Base-by-base conservation (phyloP, 2,797 vertebrate species). In the Chrosomus eos region DNA sequence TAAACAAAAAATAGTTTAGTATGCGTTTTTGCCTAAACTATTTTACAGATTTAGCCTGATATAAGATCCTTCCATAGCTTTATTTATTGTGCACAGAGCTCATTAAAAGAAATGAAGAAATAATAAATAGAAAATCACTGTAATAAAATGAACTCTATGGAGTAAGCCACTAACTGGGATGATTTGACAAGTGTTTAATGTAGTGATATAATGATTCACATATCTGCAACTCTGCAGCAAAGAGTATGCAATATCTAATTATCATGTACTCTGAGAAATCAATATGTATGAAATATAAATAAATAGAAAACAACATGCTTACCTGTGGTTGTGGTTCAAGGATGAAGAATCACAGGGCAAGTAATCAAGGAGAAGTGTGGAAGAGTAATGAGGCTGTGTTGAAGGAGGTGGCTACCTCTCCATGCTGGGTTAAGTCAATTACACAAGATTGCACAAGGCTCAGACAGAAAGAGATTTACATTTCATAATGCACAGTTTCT, bases 401-500 rank as follows among this genome's bases (percentile, higher is more conserved):
- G 89, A 85, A 85, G 70, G 80, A 80, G 78, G 81, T 53, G 7
- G 33, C 58, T 80, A 88, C 80, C 84, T 90, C 88, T 84, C 58
- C 73, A 84, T 66, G 67, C 77, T 71, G 51, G 62, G 84, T 55
- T 93, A 91, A 94, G 91, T 90, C 92, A 89, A 90, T 93, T 94
- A 93, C 89, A 62, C 1, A 45, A 89, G 89, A 90, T 92, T 87
- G 45, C 7, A 51, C 43, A 71, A 72, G 66, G 80, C 45, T 88
- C n/a, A 83, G 74, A 79, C 26, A 45, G 78, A 68, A 26, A 40
- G n/a, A 73, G 60, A 72, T 79, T 80, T 81, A 40, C 28, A 79
- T 88, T 87, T 83, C 21, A 67, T 31, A 43, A 5, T 14, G 28
- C 21, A 26, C 13, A 23, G 31, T 28, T 18, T 58, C 73, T n/a